Percentiles rank a stretch among this genome's conserved stretches.
phyloP scores from a whole-genome alignment of 2,113 vertebrate genomes.

The Ivindomyrus marchei region DNA sequence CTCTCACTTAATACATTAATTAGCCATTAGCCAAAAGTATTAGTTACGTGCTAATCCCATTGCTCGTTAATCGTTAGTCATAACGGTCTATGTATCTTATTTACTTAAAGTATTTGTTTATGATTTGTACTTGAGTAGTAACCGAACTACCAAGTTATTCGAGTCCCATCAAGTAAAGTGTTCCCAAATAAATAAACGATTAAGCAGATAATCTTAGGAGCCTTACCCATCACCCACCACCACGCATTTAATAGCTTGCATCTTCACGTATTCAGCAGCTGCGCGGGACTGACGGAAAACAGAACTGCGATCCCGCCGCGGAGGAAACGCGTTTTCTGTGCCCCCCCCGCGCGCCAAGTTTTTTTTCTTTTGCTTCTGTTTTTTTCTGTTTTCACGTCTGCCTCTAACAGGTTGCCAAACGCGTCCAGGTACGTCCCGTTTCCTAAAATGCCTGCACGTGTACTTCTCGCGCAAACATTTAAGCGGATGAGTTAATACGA shows the following conservation, averaged over 20 bases:
- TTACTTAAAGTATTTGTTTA: neutral
- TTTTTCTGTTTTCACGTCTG: neutral
- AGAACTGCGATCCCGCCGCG: neutral
- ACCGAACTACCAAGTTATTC: neutral
- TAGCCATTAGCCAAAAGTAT: neutral
- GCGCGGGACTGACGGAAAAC: neutral
- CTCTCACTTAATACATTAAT: neutral
- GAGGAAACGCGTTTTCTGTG: neutral
- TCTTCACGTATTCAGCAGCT: neutral
- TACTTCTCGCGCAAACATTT: neutral
- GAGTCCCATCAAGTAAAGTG: neutral
- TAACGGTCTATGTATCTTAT: neutral
- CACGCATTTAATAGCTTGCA: constrained; percentile 6
- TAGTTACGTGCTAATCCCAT: neutral
- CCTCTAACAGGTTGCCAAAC: neutral
- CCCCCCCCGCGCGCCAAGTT: neutral
- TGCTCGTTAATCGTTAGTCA: neutral
- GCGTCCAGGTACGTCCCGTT: neutral
- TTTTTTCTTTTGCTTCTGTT: neutral
- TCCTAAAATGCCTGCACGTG: neutral
- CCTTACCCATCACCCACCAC: neutral
- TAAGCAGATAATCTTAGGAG: neutral
- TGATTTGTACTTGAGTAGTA: neutral
- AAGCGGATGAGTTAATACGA: neutral
- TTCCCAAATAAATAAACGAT: neutral